Evolutionary conservation across 92 coral and sea anemone genomes (phyloP).

Genomic region (Isaurus tuberculatus): DNA sequence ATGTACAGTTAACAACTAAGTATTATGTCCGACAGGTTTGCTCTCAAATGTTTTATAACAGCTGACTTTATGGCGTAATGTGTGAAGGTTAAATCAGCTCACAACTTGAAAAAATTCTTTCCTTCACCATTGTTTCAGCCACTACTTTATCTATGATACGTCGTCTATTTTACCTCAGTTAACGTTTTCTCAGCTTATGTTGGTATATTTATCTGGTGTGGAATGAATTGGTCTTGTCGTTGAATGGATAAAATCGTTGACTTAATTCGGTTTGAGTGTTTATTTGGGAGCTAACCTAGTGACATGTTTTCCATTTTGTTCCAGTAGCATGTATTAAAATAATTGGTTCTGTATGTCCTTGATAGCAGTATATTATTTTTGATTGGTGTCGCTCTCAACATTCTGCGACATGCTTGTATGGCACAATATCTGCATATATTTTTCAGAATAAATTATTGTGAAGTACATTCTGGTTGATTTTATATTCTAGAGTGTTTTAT

Average conservation of each 20-base stretch:
- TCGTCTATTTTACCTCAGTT: no score
- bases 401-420: constrained; percentile 13
- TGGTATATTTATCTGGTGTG: background rate
- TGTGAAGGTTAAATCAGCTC: no score
- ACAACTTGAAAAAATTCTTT: no score
- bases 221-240: background rate
- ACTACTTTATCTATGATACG: no score
- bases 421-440: constrained; percentile 41
- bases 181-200: no score
- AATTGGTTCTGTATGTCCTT: constrained; percentile 25
- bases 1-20: constrained; percentile 23
- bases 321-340: constrained; percentile 9
- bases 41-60: constrained; percentile 1
- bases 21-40: constrained; percentile 13
- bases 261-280: background rate
- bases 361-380: background rate
- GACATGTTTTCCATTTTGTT: constrained; percentile 30
- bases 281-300: constrained; percentile 31
- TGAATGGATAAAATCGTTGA: background rate
- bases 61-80: no score
- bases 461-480: constrained; percentile 12
- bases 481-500: no score
- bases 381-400: background rate
- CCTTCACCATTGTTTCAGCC: no score
- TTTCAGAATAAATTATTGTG: constrained; percentile 54